Evolutionary conservation across 2,113 vertebrate species (phyloP).

Genomic region (Saimiri boliviensis): DNA sequence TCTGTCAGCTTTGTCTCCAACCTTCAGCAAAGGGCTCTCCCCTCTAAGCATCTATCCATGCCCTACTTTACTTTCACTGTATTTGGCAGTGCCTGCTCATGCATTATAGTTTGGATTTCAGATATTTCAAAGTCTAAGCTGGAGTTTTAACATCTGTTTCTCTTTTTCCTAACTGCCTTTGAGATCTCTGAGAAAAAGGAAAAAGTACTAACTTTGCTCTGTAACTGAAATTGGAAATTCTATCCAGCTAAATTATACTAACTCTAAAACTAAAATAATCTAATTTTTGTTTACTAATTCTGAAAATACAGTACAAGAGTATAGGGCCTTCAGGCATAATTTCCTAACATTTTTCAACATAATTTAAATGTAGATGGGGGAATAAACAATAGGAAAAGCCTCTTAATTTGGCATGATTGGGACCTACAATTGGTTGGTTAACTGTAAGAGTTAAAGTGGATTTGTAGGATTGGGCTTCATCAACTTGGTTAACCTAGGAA

Average conservation of each 20-base stretch:
- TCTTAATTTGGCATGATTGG: not conserved
- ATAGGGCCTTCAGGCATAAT: not conserved
- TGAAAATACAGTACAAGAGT: not conserved
- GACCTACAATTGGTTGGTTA: not conserved
- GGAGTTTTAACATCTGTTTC: not conserved
- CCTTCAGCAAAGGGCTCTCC: not conserved
- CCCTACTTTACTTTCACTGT: not conserved
- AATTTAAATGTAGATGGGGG: not conserved
- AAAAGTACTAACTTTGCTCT: not conserved
- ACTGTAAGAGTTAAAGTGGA: not conserved
- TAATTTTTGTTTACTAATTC: constrained; percentile 11
- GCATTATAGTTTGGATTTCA: not conserved
- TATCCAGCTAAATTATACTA: not conserved
- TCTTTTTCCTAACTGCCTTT: not conserved
- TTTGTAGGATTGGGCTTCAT: not conserved
- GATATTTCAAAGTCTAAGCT: not conserved
- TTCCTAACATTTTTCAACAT: not conserved
- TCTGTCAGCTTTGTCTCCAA: not conserved
- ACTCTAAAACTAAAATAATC: constrained; percentile 6
- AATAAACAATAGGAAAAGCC: not conserved
- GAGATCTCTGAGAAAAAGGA: not conserved
- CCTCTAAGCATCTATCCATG: not conserved
- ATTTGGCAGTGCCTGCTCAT: not conserved
- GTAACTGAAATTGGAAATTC: not conserved
- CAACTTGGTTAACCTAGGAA: not conserved